Evolutionary conservation across 2,888 invertebrate genomes (phyloP).

Genomic region (Siphlonurus alternatus): DNA sequence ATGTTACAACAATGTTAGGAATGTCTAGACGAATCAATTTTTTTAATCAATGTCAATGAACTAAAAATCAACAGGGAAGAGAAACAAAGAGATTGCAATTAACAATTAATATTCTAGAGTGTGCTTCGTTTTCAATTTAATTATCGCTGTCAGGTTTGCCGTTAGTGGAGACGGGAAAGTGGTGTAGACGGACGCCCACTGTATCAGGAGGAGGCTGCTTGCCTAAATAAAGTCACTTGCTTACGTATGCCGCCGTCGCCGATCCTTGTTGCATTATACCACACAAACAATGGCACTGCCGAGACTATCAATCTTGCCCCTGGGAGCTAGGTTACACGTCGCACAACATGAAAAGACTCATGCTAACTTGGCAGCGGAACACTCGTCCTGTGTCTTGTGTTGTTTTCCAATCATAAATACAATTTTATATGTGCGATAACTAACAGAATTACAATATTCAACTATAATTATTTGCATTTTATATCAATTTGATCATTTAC

Average conservation of each 20-base stretch:
- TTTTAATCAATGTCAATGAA: neutral
- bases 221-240: neutral
- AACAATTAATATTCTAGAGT: neutral
- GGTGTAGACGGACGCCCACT: neutral
- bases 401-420: too few relatives aligned
- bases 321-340: neutral
- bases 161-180: neutral
- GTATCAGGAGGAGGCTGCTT: neutral
- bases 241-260: neutral
- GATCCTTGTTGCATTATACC: neutral
- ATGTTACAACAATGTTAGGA: neutral
- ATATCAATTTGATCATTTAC: too few relatives aligned
- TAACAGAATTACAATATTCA: too few relatives aligned
- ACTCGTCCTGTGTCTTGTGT: too few relatives aligned
- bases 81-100: neutral
- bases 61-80: neutral
- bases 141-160: neutral
- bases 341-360: too few relatives aligned
- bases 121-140: neutral
- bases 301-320: neutral
- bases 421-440: too few relatives aligned
- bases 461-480: too few relatives aligned
- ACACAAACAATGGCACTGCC: neutral
- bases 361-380: too few relatives aligned
- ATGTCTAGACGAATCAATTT: neutral